Conservation (phyloP, 2,888 invertebrate species). For the Sinodicranocentrus sp. region DNA sequence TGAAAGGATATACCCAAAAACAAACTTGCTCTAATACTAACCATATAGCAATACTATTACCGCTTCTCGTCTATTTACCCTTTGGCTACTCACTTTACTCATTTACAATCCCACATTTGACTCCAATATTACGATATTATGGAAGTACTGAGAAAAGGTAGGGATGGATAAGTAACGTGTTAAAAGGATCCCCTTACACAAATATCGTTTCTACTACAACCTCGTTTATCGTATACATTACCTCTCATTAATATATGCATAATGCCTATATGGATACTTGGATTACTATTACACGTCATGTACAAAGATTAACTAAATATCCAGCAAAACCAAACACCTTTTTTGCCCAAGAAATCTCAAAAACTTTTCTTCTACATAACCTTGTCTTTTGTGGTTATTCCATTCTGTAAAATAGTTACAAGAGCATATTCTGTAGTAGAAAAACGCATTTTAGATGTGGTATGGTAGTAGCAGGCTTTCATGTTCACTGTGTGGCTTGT, state of each 20-base stretch:
- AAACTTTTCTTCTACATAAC: slow-evolving; percentile 17
- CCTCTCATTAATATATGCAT: slow-evolving; percentile 11
- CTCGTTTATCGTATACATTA: slow-evolving; percentile 3
- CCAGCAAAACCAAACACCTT: slow-evolving; percentile 45
- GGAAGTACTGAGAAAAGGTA: slow-evolving; percentile 18
- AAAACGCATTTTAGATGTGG: background rate
- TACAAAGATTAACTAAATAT: slow-evolving; percentile 27
- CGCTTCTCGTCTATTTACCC: slow-evolving; percentile 38
- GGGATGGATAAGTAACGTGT: slow-evolving; percentile 6
- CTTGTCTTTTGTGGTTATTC: slow-evolving; percentile 26
- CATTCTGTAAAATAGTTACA: background rate
- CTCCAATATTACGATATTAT: background rate
- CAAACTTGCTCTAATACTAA: slow-evolving; percentile 1
- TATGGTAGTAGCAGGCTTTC: slow-evolving; percentile 20
- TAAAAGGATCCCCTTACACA: slow-evolving; percentile 10
- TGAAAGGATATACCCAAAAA: slow-evolving; percentile 8
- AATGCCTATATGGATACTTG: slow-evolving; percentile 1
- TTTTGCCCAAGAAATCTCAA: background rate
- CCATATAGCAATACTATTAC: background rate
- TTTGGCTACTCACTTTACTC: slow-evolving; percentile 34
- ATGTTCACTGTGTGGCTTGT: slow-evolving; percentile 43
- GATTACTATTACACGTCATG: background rate
- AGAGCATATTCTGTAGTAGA: background rate
- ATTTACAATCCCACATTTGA: slow-evolving; percentile 23
- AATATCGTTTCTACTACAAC: background rate